Evolutionary conservation across 2,888 invertebrate species (phyloP).

Genomic region (Neoaliturus tenellus): DNA sequence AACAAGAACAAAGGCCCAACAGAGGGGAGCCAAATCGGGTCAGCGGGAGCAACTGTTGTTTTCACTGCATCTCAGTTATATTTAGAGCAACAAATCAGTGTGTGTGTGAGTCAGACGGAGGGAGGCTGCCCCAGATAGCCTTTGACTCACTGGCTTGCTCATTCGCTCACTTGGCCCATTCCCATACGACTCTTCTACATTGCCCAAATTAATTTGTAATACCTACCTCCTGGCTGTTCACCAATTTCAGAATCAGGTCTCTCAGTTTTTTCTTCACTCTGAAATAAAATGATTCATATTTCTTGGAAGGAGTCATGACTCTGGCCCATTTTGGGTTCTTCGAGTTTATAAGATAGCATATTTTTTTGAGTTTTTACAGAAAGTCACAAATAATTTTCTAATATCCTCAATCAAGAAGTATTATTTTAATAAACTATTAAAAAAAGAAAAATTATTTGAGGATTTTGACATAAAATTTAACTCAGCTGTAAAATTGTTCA

Average conservation of each 20-base stretch:
- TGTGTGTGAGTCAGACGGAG: neutral
- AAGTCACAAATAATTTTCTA: too few relatives aligned
- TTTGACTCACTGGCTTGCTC: conserved; percentile 16
- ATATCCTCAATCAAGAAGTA: too few relatives aligned
- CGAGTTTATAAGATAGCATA: too few relatives aligned
- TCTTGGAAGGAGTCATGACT: neutral
- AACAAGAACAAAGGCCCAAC: conserved; percentile 41
- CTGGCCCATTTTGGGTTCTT: too few relatives aligned
- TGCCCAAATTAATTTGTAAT: conserved; percentile 8
- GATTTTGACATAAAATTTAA: too few relatives aligned
- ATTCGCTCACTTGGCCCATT: neutral
- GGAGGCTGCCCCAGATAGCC: neutral
- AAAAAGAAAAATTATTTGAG: too few relatives aligned
- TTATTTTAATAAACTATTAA: too few relatives aligned
- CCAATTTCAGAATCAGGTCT: neutral
- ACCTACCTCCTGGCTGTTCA: conserved; percentile 2
- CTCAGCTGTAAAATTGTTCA: too few relatives aligned
- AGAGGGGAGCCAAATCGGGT: conserved; percentile 18
- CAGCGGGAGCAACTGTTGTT: neutral
- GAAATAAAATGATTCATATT: neutral
- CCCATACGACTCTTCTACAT: neutral
- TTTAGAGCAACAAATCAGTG: conserved; percentile 35
- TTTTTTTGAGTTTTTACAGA: too few relatives aligned
- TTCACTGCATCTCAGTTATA: conserved; percentile 22
- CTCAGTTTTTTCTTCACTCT: neutral